Evolutionary conservation across 1,140 invertebrate genomes (phyloP), one percentile per base, ranked within the genome.

Genomic region (Monomorium pharaonis): DNA sequence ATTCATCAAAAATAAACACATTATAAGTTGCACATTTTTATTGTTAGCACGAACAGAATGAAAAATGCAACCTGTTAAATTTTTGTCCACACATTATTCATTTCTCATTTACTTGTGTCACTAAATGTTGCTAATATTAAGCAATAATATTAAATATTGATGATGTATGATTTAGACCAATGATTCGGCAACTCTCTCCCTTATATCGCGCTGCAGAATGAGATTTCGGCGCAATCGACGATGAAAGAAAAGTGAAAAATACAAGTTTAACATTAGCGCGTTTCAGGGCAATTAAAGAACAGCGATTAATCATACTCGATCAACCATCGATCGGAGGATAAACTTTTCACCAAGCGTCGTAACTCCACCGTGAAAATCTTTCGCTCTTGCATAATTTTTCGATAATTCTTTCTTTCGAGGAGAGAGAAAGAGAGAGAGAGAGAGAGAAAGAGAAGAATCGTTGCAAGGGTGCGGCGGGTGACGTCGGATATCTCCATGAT

Each of bases 281-380:
- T 62, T 24, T 44, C 10, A 18, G 10, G 27, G n/a, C n/a, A 10
- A 7, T 42, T 30, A 63, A 33, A 77, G 33, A 27, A 33, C 58
- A 49, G 1, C 75, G 24, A 77, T 77, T 63, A 63, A 77, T 77
- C 58, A 63, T 33, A 77, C 24, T 65, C n/a, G 1, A 27, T 7
- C 62, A 14, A 77, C 18, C 49, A 49, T 77, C 18, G 58, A 77
- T 33, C 42, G 37, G 37, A 16, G 37, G 56, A 60, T 24, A 27
- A 49, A 77, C 37, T 33, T 63, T 49, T 65, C 58, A 65, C 1
- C 27, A 14, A n/a, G 9, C 54, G 30, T 49, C 42, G 42, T 47
- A 47, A 77, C 12, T 21, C 2, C 6, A 16, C 62, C 24, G 16
- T 27, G 21, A 58, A 56, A 54, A 74, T 74, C 51, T 42, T 56